Conservation (phyloP, 1,140 invertebrate species). For the Popillia japonica region DNA sequence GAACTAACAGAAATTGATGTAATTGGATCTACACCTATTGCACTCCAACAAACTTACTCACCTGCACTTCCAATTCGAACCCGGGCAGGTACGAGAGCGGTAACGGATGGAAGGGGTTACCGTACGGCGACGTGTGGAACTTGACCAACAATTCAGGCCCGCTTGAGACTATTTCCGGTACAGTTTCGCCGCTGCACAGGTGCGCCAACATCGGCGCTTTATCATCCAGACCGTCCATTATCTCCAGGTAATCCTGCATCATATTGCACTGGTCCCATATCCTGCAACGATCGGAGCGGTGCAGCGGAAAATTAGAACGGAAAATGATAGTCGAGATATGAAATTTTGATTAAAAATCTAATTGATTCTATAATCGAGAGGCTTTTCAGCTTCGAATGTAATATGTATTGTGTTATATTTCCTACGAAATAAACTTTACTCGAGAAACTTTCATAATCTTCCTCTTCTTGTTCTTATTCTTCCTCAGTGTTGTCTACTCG, state of each 20-base stretch:
- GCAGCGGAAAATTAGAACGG: neutral
- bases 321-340: neutral
- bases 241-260: conserved; percentile 81
- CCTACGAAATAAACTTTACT: neutral
- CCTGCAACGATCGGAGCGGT: conserved; percentile 59
- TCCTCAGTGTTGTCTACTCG: neutral
- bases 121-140: conserved; percentile 83
- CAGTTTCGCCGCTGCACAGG: conserved; percentile 82
- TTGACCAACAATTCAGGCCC: conserved; percentile 80
- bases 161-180: conserved; percentile 82
- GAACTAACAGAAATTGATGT: no score
- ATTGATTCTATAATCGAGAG: no score
- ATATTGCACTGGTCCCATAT: conserved; percentile 84
- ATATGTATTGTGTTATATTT: neutral
- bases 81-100: conserved; percentile 80
- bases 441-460: neutral
- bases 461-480: no score
- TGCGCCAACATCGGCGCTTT: conserved; percentile 77
- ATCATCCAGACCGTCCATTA: conserved; percentile 80
- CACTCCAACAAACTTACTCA: no score
- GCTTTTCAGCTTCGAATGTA: no score
- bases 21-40: no score
- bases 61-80: conserved; percentile 82
- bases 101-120: conserved; percentile 82
- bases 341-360: no score